Evolutionary conservation across 2,797 vertebrate species (phyloP).

Genomic region (Malacoctenus gilli): DNA sequence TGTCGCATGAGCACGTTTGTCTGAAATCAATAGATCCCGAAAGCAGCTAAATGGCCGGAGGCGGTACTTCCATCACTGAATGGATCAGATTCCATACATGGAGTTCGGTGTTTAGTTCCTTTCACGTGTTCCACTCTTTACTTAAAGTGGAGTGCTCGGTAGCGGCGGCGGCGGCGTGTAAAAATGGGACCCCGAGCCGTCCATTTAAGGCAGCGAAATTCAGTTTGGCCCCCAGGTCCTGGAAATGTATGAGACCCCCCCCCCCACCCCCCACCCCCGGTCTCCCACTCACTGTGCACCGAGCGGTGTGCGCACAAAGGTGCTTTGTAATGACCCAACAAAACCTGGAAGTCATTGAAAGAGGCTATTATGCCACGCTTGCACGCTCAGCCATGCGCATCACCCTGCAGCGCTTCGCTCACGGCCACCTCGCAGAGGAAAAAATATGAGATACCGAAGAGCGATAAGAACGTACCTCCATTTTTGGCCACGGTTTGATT

Average conservation of each 20-base stretch:
- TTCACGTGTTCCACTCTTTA: conserved; percentile 10
- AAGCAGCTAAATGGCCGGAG: background rate
- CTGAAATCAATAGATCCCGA: conserved; percentile 3
- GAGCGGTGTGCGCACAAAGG: conserved; percentile 33
- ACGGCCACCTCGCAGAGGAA: conserved; percentile 3
- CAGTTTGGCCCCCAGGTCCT: conserved; percentile 44
- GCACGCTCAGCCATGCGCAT: conserved; percentile 40
- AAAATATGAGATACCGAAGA: conserved; percentile 36
- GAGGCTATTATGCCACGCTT: conserved; percentile 34
- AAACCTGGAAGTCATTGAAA: conserved; percentile 53
- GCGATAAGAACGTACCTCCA: conserved; percentile 6
- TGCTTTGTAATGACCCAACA: conserved; percentile 50
- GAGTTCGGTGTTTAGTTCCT: conserved; percentile 27
- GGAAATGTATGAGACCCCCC: conserved; percentile 50
- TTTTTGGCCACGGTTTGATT: too few species aligned
- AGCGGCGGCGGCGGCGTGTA: background rate
- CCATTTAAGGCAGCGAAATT: conserved; percentile 9
- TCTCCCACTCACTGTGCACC: conserved; percentile 14
- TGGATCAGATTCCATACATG: conserved; percentile 5
- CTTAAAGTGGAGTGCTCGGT: background rate
- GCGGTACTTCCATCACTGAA: background rate
- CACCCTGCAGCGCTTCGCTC: conserved; percentile 15
- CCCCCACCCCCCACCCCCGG: too few species aligned
- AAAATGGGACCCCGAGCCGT: background rate
- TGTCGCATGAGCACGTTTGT: background rate